Base-by-base conservation (phyloP, 1,140 invertebrate species). In the Propsilocerus akamusi region DNA sequence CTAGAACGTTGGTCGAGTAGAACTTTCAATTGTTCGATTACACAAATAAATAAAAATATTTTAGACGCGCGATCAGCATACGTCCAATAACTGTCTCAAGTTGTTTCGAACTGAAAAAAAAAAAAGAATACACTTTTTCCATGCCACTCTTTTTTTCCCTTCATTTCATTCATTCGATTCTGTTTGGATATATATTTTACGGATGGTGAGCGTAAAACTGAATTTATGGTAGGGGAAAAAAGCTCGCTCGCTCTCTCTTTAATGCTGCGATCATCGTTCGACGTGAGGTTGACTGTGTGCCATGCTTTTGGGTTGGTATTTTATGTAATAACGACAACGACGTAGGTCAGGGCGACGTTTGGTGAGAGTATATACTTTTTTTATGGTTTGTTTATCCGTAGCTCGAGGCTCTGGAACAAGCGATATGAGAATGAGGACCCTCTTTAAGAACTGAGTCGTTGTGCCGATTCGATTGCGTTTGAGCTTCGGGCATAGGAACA, bases 271-370 rank as follows among this genome's bases (percentile, higher is more conserved):
- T 20, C 34, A 41, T 41, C 34, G 34, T 30, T 41, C 34, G 34
- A 20, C 34, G 34, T 41, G 34, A 20, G 34, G 17, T 41, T 41
- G n/a, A n/a, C n/a, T n/a, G n/a, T n/a, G n/a, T 41, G 34, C 34
- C 34, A 41, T 41, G 34, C 34, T 41, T 41, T 41, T 41, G 14
- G 14, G 34, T 41, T n/a, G n/a, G n/a, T n/a, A n/a, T n/a, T n/a
- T n/a, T n/a, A n/a, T n/a, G n/a, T n/a, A n/a, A n/a, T n/a, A n/a
- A n/a, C n/a, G n/a, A n/a, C n/a, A n/a, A n/a, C n/a, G n/a, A n/a
- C n/a, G 34, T 41, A 41, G 34, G 34, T 41, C 34, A 41, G 22
- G 34, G n/a, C n/a, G n/a, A n/a, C n/a, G n/a, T n/a, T n/a, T n/a
- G n/a, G 34, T 20, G 34, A 41, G 34, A 41, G 34, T 20, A 20